Evolutionary conservation across 2,113 vertebrate genomes (phyloP).

Genomic region (Chrysochloris asiatica): DNA sequence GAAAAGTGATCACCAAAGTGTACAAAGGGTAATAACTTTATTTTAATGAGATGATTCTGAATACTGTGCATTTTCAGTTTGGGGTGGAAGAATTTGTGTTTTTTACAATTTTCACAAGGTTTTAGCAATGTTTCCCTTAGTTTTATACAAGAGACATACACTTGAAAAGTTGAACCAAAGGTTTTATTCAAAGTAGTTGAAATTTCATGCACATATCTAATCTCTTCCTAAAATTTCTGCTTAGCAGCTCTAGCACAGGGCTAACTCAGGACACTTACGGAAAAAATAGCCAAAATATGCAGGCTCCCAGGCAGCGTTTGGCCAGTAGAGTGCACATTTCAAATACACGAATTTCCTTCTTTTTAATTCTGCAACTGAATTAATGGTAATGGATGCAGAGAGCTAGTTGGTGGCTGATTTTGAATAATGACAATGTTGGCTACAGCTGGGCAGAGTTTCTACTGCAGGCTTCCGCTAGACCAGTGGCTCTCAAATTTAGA

Average conservation of each 20-base stretch:
- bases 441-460: background rate
- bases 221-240: constrained; percentile 59
- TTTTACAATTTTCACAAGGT: constrained; percentile 2
- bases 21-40: constrained; percentile 29
- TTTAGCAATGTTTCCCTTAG: constrained; percentile 25
- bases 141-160: constrained; percentile 13
- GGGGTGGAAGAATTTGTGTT: background rate
- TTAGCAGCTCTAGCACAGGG: constrained; percentile 41
- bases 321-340: constrained; percentile 46
- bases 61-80: constrained; percentile 27
- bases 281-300: constrained; percentile 35
- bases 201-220: constrained; percentile 57
- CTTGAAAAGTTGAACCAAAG: constrained; percentile 16
- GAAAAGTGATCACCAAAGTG: background rate
- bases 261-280: constrained; percentile 40
- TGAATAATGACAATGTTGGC: background rate
- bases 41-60: constrained; percentile 23
- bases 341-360: constrained; percentile 49
- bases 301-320: constrained; percentile 36
- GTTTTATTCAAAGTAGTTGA: constrained; percentile 62
- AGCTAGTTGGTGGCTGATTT: constrained; percentile 38
- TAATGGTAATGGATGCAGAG: constrained; percentile 55
- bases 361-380: constrained; percentile 68
- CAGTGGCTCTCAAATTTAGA: background rate
- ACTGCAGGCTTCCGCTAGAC: background rate